phyloP scores from a whole-genome alignment of 64 coral and sea anemone species.

The Pachyseris speciosa region DNA sequence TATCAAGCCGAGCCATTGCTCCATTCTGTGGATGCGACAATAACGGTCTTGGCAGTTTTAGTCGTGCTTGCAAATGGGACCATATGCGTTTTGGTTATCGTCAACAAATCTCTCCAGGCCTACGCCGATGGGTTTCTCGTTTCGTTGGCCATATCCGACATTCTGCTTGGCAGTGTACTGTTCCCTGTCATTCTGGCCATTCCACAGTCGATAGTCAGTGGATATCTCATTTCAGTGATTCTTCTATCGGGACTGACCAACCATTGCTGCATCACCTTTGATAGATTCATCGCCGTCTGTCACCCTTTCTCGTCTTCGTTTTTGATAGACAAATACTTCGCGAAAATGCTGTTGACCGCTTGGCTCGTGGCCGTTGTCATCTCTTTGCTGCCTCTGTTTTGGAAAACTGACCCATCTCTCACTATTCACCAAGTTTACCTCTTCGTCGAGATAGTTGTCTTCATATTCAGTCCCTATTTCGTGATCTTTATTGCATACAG shows the following conservation, averaged over 20 bases:
- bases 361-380: background rate
- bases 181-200: background rate
- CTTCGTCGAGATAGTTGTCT: background rate
- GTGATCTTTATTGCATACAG: background rate
- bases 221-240: constrained; percentile 15
- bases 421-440: constrained; percentile 18
- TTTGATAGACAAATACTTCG: constrained; percentile 10
- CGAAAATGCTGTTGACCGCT: background rate
- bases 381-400: background rate
- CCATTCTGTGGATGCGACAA: background rate
- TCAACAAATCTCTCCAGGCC: background rate
- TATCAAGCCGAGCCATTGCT: background rate
- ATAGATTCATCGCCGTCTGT: constrained; percentile 8
- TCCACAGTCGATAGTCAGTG: background rate
- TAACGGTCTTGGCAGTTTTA: background rate
- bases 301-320: background rate
- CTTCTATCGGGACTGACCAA: constrained; percentile 12
- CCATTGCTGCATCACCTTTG: constrained; percentile 36
- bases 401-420: background rate
- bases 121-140: constrained; percentile 28
- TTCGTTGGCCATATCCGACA: constrained; percentile 2
- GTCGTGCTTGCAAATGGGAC: background rate
- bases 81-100: background rate
- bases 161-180: background rate
- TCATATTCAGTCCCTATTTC: background rate